Evolutionary conservation across 2,113 vertebrate genomes (phyloP).

Genomic region (Pedetes capensis): DNA sequence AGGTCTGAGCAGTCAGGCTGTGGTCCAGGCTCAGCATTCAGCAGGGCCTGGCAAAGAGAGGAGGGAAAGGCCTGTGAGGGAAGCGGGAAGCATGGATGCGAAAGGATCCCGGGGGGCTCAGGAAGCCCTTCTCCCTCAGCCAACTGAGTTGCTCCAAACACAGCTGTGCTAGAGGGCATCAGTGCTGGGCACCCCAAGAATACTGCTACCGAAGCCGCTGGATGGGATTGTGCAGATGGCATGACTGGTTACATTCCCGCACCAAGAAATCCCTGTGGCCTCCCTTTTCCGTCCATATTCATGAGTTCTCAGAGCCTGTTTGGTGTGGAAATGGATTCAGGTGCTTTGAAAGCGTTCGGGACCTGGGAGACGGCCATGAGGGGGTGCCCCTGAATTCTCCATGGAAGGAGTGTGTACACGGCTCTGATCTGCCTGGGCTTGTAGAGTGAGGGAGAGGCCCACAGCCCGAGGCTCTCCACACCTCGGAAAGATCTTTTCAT

Average conservation of each 20-base stretch:
- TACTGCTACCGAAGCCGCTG: fast-evolving
- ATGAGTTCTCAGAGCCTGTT: not conserved
- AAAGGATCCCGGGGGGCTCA: not conserved
- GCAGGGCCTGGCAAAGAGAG: fast-evolving
- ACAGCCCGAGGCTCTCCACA: not conserved
- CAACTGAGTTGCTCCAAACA: not conserved
- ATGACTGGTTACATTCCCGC: not conserved
- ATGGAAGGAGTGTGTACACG: too few relatives aligned
- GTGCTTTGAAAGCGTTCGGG: not conserved
- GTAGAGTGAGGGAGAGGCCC: fast-evolving
- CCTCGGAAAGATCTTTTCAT: not conserved
- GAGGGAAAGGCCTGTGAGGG: fast-evolving
- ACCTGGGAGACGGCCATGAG: not conserved
- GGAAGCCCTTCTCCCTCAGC: not conserved
- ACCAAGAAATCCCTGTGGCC: fast-evolving
- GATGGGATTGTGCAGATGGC: fast-evolving
- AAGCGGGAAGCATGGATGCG: not conserved
- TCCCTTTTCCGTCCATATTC: not conserved
- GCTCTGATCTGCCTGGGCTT: fast-evolving
- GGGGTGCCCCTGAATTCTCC: not conserved
- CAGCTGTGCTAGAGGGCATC: fast-evolving
- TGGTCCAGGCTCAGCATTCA: fast-evolving
- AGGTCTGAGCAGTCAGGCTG: not conserved
- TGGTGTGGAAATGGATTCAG: not conserved
- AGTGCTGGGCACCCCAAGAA: not conserved